Conservation (phyloP, 2,113 vertebrate species). For the Microcebus tavaratra region DNA sequence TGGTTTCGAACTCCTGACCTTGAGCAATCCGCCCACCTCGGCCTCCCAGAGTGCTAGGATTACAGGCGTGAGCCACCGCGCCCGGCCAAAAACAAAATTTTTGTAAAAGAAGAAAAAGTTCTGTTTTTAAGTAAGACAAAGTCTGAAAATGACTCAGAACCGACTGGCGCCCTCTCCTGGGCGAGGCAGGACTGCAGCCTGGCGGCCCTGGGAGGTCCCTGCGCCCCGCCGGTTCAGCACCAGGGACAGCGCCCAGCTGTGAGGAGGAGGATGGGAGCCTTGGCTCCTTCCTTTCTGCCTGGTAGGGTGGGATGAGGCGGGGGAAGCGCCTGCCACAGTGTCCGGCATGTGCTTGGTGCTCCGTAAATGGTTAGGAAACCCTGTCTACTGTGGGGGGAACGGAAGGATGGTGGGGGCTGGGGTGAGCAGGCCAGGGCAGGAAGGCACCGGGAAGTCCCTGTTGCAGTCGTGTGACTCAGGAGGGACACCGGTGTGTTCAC, state of each 20-base stretch:
- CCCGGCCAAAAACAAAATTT: not conserved
- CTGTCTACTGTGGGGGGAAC: not conserved
- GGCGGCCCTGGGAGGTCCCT: too few relatives aligned
- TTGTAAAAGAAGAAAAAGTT: not conserved
- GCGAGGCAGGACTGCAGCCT: not conserved
- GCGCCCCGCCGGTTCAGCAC: not conserved
- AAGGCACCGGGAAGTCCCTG: not conserved
- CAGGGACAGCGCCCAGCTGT: not conserved
- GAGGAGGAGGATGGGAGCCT: fast-evolving
- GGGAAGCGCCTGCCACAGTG: too few relatives aligned
- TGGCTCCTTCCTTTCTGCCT: not conserved
- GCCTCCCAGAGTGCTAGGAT: too few relatives aligned
- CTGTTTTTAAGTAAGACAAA: not conserved
- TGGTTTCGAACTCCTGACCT: too few relatives aligned
- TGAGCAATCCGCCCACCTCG: too few relatives aligned
- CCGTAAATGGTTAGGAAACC: not conserved
- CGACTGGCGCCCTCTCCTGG: constrained; percentile 14
- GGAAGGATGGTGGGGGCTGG: not conserved
- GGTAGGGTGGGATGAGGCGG: fast-evolving
- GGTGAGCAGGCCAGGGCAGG: too few relatives aligned
- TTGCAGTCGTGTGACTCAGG: not conserved
- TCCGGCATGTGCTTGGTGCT: too few relatives aligned
- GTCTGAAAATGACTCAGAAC: not conserved
- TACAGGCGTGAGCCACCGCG: too few relatives aligned
- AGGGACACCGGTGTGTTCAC: too few relatives aligned